Evolutionary conservation across 2,888 invertebrate genomes (phyloP).

Genomic region (Drosophila recens): DNA sequence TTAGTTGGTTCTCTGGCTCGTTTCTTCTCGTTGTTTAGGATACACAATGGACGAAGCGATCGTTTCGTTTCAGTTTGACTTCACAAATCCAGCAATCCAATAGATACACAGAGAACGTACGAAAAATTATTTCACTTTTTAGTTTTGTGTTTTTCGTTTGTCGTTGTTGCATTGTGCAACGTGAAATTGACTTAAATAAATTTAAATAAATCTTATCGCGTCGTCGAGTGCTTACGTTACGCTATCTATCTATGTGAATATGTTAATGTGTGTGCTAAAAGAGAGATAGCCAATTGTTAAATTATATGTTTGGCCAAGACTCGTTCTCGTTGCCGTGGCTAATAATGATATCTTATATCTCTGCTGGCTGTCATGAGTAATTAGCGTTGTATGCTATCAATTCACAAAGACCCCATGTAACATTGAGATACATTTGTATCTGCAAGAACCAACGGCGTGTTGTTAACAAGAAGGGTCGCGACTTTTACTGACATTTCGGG

Average conservation of each 20-base stretch:
- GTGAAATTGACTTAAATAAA: constrained; percentile 54
- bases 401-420: constrained; percentile 27
- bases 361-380: constrained; percentile 63
- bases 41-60: constrained; percentile 76
- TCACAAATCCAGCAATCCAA: constrained; percentile 82
- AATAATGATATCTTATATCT: constrained; percentile 36
- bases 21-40: constrained; percentile 80
- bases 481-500: constrained; percentile 79
- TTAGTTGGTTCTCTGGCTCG: constrained; percentile 59
- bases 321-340: constrained; percentile 20
- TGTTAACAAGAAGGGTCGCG: no score
- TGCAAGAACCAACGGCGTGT: constrained; percentile 54
- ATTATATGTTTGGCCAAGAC: constrained; percentile 41
- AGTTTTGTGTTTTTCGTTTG: constrained; percentile 59
- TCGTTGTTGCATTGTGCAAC: constrained; percentile 48
- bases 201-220: constrained; percentile 58
- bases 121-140: constrained; percentile 46
- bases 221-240: constrained; percentile 1
- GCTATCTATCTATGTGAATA: no score
- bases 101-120: constrained; percentile 82
- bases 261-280: constrained; percentile 13
- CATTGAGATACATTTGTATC: constrained; percentile 73
- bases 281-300: constrained; percentile 30
- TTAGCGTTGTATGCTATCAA: constrained; percentile 52
- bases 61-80: constrained; percentile 84